A percentile compares a stretch with the other conserved stretches of the same genome.
These are phyloP conservation scores for Cyclargus thomasi DNA, from an alignment of 1,140 invertebrate species.

Conservation along the genomic window DNA sequence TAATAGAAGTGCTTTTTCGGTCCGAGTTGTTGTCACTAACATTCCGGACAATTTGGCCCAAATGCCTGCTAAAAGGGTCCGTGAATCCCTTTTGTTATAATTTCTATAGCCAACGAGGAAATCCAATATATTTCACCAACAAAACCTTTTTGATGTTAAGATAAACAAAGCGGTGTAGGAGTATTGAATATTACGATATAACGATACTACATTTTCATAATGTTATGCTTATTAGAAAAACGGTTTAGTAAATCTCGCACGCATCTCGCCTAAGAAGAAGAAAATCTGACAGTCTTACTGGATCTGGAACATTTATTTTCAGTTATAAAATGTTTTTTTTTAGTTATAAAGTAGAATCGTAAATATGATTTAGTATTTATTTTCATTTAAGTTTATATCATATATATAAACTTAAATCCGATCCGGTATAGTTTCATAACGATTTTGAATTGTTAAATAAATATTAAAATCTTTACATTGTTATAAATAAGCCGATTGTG, in stretches of 20 bases:
- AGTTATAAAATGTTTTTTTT: too few relatives aligned
- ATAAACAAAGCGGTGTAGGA: slow-evolving; percentile 3
- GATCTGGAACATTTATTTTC: too few relatives aligned
- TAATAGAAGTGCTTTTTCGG: slow-evolving; percentile 23
- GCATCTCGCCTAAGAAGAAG: neutral
- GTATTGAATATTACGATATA: slow-evolving; percentile 11
- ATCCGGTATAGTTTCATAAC: too few relatives aligned
- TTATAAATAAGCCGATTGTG: too few relatives aligned
- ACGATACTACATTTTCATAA: neutral
- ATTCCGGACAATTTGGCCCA: slow-evolving; percentile 31
- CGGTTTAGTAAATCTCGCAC: neutral
- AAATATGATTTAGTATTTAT: too few relatives aligned
- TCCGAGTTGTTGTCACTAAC: slow-evolving; percentile 26
- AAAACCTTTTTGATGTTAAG: slow-evolving; percentile 25
- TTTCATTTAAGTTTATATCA: too few relatives aligned
- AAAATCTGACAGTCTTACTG: too few relatives aligned
- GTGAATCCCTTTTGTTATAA: slow-evolving; percentile 29
- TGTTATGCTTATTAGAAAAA: too few relatives aligned
- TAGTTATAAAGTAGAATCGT: too few relatives aligned
- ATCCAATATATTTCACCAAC: slow-evolving; percentile 28
- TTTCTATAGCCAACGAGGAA: slow-evolving; percentile 27
- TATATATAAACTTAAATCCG: too few relatives aligned
- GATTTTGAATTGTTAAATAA: too few relatives aligned
- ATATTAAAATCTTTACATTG: too few relatives aligned
- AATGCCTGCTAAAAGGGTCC: slow-evolving; percentile 36